Conservation (phyloP, 2,888 invertebrate species). For the Drosophila melanocephala region DNA sequence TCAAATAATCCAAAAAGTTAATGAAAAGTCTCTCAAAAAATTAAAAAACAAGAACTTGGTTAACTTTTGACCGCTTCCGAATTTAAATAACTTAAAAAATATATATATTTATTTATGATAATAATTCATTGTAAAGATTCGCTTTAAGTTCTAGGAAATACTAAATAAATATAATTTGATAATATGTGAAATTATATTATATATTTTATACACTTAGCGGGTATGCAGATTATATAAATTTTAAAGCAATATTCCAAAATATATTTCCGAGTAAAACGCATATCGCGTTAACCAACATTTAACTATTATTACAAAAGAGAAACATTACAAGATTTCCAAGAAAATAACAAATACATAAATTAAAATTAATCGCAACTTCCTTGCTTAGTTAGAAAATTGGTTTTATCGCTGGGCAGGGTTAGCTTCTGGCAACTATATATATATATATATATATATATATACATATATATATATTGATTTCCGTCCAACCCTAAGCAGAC, state of each 20-base stretch:
- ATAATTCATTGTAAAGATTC: too few relatives aligned
- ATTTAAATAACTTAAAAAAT: background rate
- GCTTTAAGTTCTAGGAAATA: background rate
- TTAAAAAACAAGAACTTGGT: background rate
- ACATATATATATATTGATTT: slow-evolving; percentile 18
- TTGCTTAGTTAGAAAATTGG: background rate
- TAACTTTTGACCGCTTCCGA: background rate
- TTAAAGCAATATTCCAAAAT: background rate
- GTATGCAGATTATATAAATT: background rate
- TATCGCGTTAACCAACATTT: background rate
- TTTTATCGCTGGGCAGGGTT: slow-evolving; percentile 8
- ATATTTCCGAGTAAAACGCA: background rate
- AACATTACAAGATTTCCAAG: background rate
- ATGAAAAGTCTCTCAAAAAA: background rate
- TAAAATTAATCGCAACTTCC: slow-evolving; percentile 1
- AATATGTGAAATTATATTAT: background rate
- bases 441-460: background rate
- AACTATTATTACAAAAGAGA: too few relatives aligned
- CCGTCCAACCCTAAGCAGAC: slow-evolving; percentile 24
- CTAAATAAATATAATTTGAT: background rate
- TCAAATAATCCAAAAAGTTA: background rate
- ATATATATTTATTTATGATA: too few relatives aligned
- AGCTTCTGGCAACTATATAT: background rate
- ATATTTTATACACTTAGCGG: background rate
- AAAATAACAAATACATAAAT: background rate